phyloP scores from a whole-genome alignment of 2,797 vertebrate genomes.

The Melanotaenia boesemani region DNA sequence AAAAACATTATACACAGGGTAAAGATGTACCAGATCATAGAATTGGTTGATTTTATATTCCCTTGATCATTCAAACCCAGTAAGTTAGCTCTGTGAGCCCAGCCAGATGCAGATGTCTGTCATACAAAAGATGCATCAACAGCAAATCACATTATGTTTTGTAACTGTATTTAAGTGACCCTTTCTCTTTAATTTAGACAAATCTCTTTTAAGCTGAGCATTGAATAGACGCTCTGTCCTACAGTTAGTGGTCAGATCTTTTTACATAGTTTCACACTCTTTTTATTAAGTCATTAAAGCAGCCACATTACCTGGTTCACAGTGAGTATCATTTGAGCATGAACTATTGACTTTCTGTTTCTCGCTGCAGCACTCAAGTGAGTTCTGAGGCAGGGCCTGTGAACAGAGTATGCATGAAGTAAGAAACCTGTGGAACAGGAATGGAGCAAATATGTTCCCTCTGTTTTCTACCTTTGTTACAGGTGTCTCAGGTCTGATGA shows the following conservation, averaged over 20 bases:
- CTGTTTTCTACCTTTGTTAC: slow-evolving; percentile 77
- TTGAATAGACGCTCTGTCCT: neutral
- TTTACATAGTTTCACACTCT: neutral
- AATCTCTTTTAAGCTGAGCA: too few species aligned
- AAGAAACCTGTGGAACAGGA: slow-evolving; percentile 1
- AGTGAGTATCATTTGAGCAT: slow-evolving; percentile 82
- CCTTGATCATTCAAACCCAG: too few species aligned
- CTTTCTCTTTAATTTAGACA: too few species aligned
- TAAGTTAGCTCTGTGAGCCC: too few species aligned
- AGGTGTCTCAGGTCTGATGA: slow-evolving; percentile 81
- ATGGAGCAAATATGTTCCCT: neutral
- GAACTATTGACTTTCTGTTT: slow-evolving; percentile 78
- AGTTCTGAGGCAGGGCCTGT: slow-evolving; percentile 79
- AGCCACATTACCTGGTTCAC: slow-evolving; percentile 79
- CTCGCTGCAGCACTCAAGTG: slow-evolving; percentile 80
- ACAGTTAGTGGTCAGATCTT: neutral
- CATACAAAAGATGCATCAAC: too few species aligned
- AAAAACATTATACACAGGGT: too few species aligned
- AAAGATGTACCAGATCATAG: too few species aligned
- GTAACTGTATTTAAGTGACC: too few species aligned
- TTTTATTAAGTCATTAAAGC: slow-evolving; percentile 1
- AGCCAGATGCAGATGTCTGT: too few species aligned
- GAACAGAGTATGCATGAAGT: slow-evolving; percentile 23
- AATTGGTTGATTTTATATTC: too few species aligned
- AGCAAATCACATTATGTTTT: too few species aligned